Evolutionary conservation across 2,113 vertebrate genomes (phyloP).

Genomic region (Amblyornis subalaris): DNA sequence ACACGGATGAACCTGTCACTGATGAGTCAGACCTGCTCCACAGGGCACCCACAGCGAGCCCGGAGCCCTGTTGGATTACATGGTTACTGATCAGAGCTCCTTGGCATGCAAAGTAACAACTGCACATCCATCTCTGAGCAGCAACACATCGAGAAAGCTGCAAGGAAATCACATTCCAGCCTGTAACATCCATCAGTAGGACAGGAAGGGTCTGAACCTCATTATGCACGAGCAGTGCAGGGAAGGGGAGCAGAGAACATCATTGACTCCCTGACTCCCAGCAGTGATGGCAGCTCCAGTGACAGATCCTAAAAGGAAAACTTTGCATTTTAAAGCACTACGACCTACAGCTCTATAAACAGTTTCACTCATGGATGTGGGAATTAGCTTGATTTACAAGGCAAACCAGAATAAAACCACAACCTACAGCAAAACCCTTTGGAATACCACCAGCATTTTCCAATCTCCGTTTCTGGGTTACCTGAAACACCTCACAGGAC

Average conservation of each 20-base stretch:
- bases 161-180: not conserved
- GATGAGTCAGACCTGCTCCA: not conserved
- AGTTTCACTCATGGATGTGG: not conserved
- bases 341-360: not conserved
- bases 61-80: rapidly evolving
- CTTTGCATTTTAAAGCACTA: not conserved
- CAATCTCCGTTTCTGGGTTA: not conserved
- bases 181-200: rapidly evolving
- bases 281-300: not conserved
- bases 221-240: rapidly evolving
- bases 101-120: not conserved
- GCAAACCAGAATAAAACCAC: not conserved
- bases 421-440: not conserved
- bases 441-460: not conserved
- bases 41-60: not conserved
- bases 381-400: not conserved
- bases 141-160: not conserved
- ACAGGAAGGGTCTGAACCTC: not conserved
- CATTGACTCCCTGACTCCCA: not conserved
- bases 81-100: not conserved
- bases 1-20: rapidly evolving
- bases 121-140: not conserved
- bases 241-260: not conserved
- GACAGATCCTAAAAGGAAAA: not conserved
- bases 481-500: not conserved